Percentiles rank a stretch among this genome's conserved stretches.
phyloP scores from a whole-genome alignment of 2,888 invertebrate species.

The Thereva unica region DNA sequence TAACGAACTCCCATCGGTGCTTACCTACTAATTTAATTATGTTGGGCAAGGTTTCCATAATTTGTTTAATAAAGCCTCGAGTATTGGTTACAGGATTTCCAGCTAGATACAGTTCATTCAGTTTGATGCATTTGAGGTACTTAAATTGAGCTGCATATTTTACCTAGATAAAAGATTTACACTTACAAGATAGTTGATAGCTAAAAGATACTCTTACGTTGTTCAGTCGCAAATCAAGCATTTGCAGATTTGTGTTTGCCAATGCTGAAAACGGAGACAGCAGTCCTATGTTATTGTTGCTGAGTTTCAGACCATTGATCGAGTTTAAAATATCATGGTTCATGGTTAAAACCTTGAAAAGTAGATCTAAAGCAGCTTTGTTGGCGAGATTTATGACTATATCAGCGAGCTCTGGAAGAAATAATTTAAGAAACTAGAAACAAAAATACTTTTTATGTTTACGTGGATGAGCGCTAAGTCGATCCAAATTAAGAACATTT shows the following conservation, averaged over 20 bases:
- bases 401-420: slow-evolving; percentile 35
- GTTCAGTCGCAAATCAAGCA: slow-evolving; percentile 42
- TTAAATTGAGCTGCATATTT: slow-evolving; percentile 30
- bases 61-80: slow-evolving; percentile 23
- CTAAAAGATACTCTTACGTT: slow-evolving; percentile 33
- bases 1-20: neutral
- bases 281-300: slow-evolving; percentile 39
- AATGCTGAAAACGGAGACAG: slow-evolving; percentile 30
- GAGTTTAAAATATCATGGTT: slow-evolving; percentile 37
- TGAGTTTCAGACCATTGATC: slow-evolving; percentile 40
- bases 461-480: slow-evolving; percentile 27
- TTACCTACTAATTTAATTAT: slow-evolving; percentile 34
- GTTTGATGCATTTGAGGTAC: slow-evolving; percentile 26
- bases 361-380: slow-evolving; percentile 32
- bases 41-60: slow-evolving; percentile 35
- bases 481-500: slow-evolving; percentile 39
- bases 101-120: slow-evolving; percentile 37
- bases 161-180: slow-evolving; percentile 35
- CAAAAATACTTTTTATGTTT: neutral
- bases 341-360: slow-evolving; percentile 36
- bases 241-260: slow-evolving; percentile 23
- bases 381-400: slow-evolving; percentile 39
- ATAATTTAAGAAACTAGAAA: neutral
- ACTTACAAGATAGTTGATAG: neutral
- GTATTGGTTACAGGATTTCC: slow-evolving; percentile 38